Percentiles rank a stretch among this genome's conserved stretches.
These are phyloP conservation scores for Conus ventricosus DNA, from an alignment of 1,140 invertebrate genomes.

Conservation along the genomic window DNA sequence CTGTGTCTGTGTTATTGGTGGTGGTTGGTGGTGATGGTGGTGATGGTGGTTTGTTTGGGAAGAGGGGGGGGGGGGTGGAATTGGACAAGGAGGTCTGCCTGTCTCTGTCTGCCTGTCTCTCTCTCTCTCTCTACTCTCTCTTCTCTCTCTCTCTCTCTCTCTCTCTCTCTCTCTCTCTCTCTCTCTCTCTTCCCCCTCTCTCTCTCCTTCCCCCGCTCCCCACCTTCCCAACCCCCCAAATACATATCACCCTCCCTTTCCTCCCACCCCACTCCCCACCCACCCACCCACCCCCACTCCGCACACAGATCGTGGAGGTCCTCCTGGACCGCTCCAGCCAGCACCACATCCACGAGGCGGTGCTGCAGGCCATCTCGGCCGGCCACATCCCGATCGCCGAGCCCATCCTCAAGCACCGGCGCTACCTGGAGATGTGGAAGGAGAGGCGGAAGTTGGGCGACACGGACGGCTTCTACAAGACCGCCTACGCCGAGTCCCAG, in stretches of 20 bases:
- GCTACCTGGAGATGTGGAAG: slow-evolving; percentile 70
- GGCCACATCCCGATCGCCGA: slow-evolving; percentile 73
- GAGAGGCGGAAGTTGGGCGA: slow-evolving; percentile 64
- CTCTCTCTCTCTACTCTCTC: slow-evolving; percentile 20
- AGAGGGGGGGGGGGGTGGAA: no score
- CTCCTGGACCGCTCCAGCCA: slow-evolving; percentile 65
- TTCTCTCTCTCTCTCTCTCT: background rate
- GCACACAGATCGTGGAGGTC: slow-evolving; percentile 64
- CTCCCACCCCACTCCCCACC: background rate
- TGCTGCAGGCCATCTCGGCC: slow-evolving; percentile 72
- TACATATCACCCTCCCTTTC: background rate
- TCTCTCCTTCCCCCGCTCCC: background rate
- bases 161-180: slow-evolving; percentile 8
- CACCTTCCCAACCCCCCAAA: background rate
- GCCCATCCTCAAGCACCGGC: slow-evolving; percentile 70
- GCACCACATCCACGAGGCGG: slow-evolving; percentile 71
- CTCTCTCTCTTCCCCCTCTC: background rate
- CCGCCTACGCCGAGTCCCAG: slow-evolving; percentile 61
- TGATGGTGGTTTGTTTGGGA: no score
- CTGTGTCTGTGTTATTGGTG: background rate
- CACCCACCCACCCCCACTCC: background rate
- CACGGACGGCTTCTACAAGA: slow-evolving; percentile 66
- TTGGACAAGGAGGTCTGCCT: no score
- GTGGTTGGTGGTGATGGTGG: no score
- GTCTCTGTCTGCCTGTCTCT: background rate